phyloP scores from a whole-genome alignment of 1,140 invertebrate genomes.

The Dermatophagoides farinae region DNA sequence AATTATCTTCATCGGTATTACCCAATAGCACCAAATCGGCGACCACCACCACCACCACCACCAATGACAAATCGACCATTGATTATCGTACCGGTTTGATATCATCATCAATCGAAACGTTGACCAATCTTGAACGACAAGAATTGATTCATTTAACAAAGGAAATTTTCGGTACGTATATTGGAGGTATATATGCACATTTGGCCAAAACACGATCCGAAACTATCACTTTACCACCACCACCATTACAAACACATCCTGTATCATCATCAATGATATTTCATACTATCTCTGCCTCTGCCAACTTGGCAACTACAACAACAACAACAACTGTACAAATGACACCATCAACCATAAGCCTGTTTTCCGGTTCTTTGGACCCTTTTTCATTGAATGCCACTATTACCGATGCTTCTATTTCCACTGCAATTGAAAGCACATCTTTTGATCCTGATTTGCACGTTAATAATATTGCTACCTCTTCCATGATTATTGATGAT shows the following conservation, averaged over 20 bases:
- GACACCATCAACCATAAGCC: no score
- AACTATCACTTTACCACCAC: not conserved
- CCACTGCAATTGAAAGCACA: not conserved
- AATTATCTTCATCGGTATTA: not conserved
- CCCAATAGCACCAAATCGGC: not conserved
- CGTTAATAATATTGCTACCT: not conserved
- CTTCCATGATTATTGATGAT: no score
- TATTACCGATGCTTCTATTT: not conserved
- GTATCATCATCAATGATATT: no score
- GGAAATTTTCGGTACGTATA: constrained; percentile 26
- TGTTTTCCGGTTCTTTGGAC: no score
- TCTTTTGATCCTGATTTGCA: not conserved
- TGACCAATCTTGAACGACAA: constrained; percentile 23
- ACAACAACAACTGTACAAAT: not conserved
- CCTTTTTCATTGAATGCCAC: not conserved
- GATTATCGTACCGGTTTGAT: constrained; percentile 31
- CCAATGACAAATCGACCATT: not conserved
- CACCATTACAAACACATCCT: not conserved
- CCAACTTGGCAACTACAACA: not conserved
- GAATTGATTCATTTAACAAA: constrained; percentile 22
- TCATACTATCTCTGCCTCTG: no score
- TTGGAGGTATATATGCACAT: constrained; percentile 27
- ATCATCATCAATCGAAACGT: constrained; percentile 24
- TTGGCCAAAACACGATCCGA: constrained; percentile 27
- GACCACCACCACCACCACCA: constrained; percentile 4